These are phyloP conservation scores for Malurus splendens DNA, from an alignment of 2,797 vertebrate species.

Conservation along the genomic window DNA sequence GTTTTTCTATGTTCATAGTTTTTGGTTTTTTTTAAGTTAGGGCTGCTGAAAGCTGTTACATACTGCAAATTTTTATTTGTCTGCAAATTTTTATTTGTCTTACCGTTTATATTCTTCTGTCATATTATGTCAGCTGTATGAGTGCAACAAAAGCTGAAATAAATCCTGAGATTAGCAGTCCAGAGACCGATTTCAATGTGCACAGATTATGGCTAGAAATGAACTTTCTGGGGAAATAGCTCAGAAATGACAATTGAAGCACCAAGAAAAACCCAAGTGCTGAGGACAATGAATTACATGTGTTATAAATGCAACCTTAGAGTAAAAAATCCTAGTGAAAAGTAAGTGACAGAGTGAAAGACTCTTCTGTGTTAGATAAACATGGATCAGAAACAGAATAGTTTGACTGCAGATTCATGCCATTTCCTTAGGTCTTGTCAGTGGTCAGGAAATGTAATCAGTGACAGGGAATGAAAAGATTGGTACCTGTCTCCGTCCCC, in stretches of 20 bases:
- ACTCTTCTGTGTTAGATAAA: background rate
- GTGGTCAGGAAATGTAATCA: background rate
- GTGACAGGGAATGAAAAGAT: background rate
- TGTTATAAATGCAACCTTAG: background rate
- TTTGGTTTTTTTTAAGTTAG: background rate
- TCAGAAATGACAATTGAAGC: background rate
- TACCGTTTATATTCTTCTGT: background rate
- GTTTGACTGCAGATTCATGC: background rate
- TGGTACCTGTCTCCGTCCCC: fast-evolving
- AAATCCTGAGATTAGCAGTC: background rate
- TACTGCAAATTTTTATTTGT: background rate
- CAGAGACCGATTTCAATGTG: background rate
- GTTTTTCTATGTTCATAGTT: fast-evolving
- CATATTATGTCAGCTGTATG: background rate
- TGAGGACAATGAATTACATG: background rate
- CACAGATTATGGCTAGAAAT: background rate
- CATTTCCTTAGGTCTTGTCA: background rate
- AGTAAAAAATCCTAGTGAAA: background rate
- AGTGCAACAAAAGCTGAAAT: background rate
- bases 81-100: background rate
- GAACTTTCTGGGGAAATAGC: background rate
- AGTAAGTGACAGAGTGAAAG: background rate
- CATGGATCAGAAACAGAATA: background rate
- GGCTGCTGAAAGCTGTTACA: background rate
- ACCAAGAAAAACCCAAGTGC: background rate